Evolutionary conservation across 2,888 invertebrate species (phyloP).

Genomic region (Dynastes hyllus): DNA sequence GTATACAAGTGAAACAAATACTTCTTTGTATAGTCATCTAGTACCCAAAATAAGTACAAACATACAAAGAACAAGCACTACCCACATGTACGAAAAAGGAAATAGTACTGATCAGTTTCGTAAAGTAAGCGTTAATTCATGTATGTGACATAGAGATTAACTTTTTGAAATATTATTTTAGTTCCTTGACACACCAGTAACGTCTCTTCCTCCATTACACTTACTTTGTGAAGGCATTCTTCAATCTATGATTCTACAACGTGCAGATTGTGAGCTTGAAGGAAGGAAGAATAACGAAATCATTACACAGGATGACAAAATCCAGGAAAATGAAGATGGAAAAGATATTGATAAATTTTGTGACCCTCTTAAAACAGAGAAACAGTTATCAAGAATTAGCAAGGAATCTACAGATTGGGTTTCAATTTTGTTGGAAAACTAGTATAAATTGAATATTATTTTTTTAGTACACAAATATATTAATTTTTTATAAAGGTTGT

Average conservation of each 20-base stretch:
- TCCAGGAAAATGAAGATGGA: background rate
- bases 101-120: constrained; percentile 60
- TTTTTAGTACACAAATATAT: background rate
- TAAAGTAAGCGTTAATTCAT: constrained; percentile 58
- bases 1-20: constrained; percentile 54
- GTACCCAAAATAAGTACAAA: constrained; percentile 59
- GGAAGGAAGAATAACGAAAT: background rate
- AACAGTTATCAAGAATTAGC: constrained; percentile 18
- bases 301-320: background rate
- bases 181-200: constrained; percentile 66
- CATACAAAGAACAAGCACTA: constrained; percentile 22
- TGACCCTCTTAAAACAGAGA: background rate
- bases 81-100: constrained; percentile 62
- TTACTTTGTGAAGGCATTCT: constrained; percentile 64
- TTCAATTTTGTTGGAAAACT: constrained; percentile 16
- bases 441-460: background rate
- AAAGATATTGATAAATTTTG: background rate
- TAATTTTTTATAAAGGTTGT: background rate
- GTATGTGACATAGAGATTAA: background rate
- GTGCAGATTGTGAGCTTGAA: background rate
- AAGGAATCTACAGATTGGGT: constrained; percentile 31
- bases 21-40: constrained; percentile 61
- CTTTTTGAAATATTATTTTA: constrained; percentile 32
- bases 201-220: constrained; percentile 67
- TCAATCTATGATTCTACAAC: constrained; percentile 63